A percentile compares a stretch with the other conserved stretches of the same genome.
phyloP scores from a whole-genome alignment of 2,113 vertebrate genomes.

The Microcebus tavaratra region DNA sequence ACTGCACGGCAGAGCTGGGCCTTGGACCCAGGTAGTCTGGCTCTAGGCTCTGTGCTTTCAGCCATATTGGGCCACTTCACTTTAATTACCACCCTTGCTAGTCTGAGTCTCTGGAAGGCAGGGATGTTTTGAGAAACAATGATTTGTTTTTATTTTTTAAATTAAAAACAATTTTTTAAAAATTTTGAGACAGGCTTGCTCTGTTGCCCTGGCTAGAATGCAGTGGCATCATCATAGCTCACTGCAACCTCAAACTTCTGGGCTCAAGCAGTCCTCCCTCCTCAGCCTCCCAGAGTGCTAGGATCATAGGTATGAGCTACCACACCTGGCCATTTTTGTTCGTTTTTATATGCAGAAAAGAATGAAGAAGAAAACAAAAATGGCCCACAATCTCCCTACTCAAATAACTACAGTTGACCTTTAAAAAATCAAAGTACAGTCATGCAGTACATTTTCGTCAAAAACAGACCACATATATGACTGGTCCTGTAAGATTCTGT shows the following conservation, averaged over 20 bases:
- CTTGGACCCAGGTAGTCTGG: background rate
- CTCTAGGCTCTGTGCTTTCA: background rate
- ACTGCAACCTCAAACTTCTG: too few relatives aligned
- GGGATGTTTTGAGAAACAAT: background rate
- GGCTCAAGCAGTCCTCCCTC: too few relatives aligned
- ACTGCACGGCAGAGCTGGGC: background rate
- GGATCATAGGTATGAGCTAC: too few relatives aligned
- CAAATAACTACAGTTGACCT: background rate
- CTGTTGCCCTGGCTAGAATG: too few relatives aligned
- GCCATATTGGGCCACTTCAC: background rate
- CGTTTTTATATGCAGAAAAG: background rate
- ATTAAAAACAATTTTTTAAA: too few relatives aligned
- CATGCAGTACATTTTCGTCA: background rate
- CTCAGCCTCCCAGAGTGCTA: too few relatives aligned
- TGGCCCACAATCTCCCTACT: background rate
- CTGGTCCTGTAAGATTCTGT: background rate
- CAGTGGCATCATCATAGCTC: too few relatives aligned
- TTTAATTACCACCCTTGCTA: background rate
- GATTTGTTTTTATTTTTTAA: background rate
- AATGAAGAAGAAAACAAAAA: background rate
- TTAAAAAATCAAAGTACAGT: background rate
- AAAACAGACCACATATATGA: background rate
- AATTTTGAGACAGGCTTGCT: too few relatives aligned
- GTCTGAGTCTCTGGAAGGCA: background rate
- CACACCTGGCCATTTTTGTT: too few relatives aligned